Evolutionary conservation across 2,113 vertebrate species (phyloP).

Genomic region (Dipodomys merriami): DNA sequence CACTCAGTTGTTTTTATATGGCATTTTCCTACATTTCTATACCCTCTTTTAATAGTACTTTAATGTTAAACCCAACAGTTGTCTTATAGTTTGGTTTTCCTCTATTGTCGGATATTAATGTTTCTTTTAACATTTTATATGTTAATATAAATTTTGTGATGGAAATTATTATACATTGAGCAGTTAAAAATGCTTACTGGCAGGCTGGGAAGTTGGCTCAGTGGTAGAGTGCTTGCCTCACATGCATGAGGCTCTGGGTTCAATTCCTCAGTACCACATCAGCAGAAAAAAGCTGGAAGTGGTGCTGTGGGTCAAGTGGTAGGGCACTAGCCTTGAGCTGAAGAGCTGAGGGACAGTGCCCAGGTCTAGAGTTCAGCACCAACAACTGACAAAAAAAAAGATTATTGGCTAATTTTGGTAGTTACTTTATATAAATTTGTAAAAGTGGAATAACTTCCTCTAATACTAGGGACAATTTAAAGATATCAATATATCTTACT

Average conservation of each 20-base stretch:
- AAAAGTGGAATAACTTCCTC: conserved; percentile 1
- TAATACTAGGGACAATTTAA: background rate
- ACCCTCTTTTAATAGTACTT: background rate
- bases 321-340: too few relatives aligned
- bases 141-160: background rate
- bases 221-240: too few relatives aligned
- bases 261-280: too few relatives aligned
- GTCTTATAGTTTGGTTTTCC: background rate
- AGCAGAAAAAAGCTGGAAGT: too few relatives aligned
- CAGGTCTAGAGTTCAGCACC: too few relatives aligned
- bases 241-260: too few relatives aligned
- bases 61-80: background rate
- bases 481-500: background rate
- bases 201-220: too few relatives aligned
- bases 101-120: background rate
- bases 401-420: background rate
- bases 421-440: conserved; percentile 33
- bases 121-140: background rate
- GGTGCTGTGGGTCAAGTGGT: too few relatives aligned
- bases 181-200: background rate
- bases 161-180: background rate
- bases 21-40: too few relatives aligned
- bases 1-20: too few relatives aligned
- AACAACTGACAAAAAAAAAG: background rate
- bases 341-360: too few relatives aligned